Conservation (phyloP, 2,113 vertebrate genomes). For the Turdus rufiventris region DNA sequence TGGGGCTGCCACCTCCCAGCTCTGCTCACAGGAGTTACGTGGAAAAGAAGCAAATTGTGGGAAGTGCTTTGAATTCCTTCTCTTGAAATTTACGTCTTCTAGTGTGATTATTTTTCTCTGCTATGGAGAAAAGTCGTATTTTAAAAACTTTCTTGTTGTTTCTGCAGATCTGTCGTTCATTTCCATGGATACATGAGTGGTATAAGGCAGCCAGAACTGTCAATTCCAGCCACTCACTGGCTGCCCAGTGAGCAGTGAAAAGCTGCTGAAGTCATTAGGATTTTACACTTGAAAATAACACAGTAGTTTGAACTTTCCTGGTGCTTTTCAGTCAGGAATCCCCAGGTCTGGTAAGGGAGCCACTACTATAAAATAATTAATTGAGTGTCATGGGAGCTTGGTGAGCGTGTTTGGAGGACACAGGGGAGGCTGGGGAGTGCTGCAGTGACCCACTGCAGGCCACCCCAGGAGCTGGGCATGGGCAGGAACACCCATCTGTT, state of each 20-base stretch:
- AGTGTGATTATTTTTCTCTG: background rate
- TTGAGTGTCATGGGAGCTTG: background rate
- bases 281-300: slow-evolving; percentile 20
- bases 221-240: slow-evolving; percentile 41
- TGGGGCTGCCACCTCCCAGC: background rate
- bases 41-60: background rate
- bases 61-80: slow-evolving; percentile 13
- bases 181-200: slow-evolving; percentile 35
- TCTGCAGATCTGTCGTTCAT: slow-evolving; percentile 23
- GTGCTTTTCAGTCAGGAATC: background rate
- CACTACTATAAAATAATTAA: background rate
- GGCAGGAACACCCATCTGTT: background rate
- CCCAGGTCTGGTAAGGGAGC: background rate
- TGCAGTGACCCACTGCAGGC: background rate
- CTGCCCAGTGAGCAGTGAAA: slow-evolving; percentile 13
- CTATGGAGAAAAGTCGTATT: background rate
- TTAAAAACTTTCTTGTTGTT: slow-evolving; percentile 27
- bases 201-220: slow-evolving; percentile 1
- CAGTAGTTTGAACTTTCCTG: background rate
- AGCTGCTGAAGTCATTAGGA: slow-evolving; percentile 37
- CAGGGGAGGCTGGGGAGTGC: background rate
- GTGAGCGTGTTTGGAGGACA: background rate
- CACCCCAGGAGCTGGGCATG: background rate
- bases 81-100: background rate
- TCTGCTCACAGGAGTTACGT: background rate